Base-by-base conservation (phyloP, 1,140 invertebrate species). In the Probaryconus sp. region DNA sequence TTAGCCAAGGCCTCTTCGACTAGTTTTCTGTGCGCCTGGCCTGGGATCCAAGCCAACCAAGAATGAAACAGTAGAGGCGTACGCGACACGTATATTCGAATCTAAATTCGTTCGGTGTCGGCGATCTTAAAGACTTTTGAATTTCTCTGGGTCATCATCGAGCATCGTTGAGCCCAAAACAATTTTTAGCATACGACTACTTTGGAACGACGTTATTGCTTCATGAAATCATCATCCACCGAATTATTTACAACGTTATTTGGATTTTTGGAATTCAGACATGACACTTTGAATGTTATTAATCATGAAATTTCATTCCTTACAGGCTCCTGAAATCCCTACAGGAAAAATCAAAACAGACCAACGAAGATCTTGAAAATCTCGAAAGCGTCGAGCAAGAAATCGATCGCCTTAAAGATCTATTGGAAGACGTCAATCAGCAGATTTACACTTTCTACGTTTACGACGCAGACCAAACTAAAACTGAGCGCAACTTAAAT, bases 401-500 rank as follows among this genome's bases (percentile, higher is more conserved):
- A 69, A 92, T 94, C 56, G 90, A 91, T 31, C 82, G 89, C 50
- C 86, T 93, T 72, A 91, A 91, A 69, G 89, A 90, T 51, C 87
- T 89, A 61, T 88, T 95, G 43, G 90, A 91, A 74, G 88, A 89
- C 18, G 83, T 92, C 28, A 88, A 92, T 63, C 87, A 89, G 20
- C 89, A 91, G 81, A 90, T 94, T 18, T 89, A 89, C 26, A 84
- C 87, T 37, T 90, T 95, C 64, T 92, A 95, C 89, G 91, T 94
- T 0, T 95, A 92, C 84, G 93, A 91, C 70, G 90, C 91, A 45
- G 89, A 94, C 85, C 89, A 92, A 60, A 83, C 86, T 9, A 84
- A 87, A 30, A 89, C 86, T 67, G 92, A 90, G 80, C 79, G 78
- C 70, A 89, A 85, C 69, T 87, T 90, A 45, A 87, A 81, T 72